Evolutionary conservation across 1,140 invertebrate species (phyloP).

Genomic region (Pogonomyrmex barbatus): DNA sequence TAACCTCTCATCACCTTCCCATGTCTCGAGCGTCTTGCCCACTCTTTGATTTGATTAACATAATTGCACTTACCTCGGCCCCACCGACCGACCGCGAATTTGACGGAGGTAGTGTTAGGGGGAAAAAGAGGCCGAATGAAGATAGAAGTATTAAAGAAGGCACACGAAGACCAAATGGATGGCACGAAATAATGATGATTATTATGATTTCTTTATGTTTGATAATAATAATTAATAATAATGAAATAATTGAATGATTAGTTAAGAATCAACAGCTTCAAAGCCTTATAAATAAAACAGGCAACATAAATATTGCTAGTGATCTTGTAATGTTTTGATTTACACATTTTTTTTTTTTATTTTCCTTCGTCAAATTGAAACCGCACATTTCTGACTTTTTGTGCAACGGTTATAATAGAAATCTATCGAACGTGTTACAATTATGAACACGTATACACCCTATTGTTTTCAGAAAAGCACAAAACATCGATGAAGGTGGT

Average conservation of each 20-base stretch:
- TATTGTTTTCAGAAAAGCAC: constrained; percentile 23
- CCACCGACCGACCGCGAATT: constrained; percentile 75
- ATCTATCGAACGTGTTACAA: background rate
- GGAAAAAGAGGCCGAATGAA: background rate
- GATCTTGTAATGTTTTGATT: background rate
- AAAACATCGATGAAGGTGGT: constrained; percentile 36
- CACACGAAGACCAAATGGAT: background rate
- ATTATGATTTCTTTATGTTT: constrained; percentile 4
- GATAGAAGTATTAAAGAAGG: background rate
- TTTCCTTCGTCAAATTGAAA: background rate
- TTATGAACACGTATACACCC: background rate
- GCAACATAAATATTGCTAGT: background rate
- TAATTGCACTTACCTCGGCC: constrained; percentile 81
- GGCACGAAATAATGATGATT: background rate
- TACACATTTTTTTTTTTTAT: background rate
- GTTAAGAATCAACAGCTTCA: background rate
- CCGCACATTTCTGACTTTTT: background rate
- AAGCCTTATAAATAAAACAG: background rate
- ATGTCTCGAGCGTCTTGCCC: constrained; percentile 77
- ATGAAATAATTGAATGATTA: background rate
- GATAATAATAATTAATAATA: background rate
- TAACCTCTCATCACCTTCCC: constrained; percentile 81
- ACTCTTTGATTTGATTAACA: constrained; percentile 83
- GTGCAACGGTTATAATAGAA: background rate
- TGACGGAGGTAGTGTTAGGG: constrained; percentile 52